Base-by-base conservation (phyloP, 2,888 invertebrate species). In the Zygogramma bicolorata region DNA sequence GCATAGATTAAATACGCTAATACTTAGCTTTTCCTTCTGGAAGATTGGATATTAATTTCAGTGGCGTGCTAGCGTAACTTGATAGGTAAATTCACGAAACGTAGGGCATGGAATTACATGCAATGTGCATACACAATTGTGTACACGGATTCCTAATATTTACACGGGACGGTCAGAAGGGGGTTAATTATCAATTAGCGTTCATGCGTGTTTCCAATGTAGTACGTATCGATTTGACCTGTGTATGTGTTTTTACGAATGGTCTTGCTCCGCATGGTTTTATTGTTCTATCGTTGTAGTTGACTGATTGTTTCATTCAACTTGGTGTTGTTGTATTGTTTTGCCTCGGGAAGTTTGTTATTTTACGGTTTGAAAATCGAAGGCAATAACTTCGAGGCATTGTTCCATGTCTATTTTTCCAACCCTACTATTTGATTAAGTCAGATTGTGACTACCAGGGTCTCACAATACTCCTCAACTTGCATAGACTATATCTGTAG, bases 111-210 rank as follows among this genome's bases (percentile, higher is more conserved):
- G 53, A 53, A 27, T 27, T 53, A 53, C 53, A 7, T 20, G n/a
- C n/a, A 13, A 8, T 25, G n/a, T n/a, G 15, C 25, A n/a, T n/a
- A n/a, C n/a, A 53, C 25, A 22, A 53, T 53, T 25, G 25, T 15
- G 13, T 53, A 25, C 53, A 53, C 53, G 53, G 27, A 53, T 25
- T 53, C n/a, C 22, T 27, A 53, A 53, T 53, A 53, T 53, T 53
- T 53, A 53, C 53, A 53, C 53, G 22, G 27, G 13, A 22, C 8
- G 53, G 22, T 27, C 53, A 25, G n/a, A 53, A 53, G n/a, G 42
- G 53, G 53, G 27, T 53, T 53, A n/a, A 53, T 53, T 53, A 53
- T 25, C 53, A 53, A 53, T 53, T 53, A 53, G 13, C 25, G 27
- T 53, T n/a, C 27, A 27, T 53, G 53, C 27, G 13, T 13, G 53